Evolutionary conservation across 2,113 vertebrate genomes (phyloP).

Genomic region (Vidua chalybeata): DNA sequence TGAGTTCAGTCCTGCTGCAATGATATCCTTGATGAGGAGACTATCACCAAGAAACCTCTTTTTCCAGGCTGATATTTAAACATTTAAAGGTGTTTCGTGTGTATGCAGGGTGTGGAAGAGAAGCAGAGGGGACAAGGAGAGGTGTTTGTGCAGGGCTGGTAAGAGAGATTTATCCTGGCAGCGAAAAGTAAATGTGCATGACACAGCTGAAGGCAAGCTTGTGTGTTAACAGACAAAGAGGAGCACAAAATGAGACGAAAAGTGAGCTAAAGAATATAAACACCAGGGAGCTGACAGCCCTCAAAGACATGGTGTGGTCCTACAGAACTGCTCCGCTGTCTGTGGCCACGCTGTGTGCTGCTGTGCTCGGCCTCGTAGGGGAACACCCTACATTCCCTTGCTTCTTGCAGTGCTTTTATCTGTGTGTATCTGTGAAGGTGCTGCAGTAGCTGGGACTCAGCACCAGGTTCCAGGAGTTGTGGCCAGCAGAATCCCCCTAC

Average conservation of each 20-base stretch:
- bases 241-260: neutral
- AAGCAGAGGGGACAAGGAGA: neutral
- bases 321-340: neutral
- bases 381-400: neutral
- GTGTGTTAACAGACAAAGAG: neutral
- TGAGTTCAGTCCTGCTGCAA: neutral
- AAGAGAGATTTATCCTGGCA: neutral
- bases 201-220: neutral
- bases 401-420: neutral
- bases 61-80: neutral
- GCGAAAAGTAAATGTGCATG: neutral
- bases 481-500: neutral
- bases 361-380: fast-evolving
- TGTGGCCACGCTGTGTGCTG: neutral
- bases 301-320: neutral
- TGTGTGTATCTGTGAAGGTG: neutral
- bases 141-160: neutral
- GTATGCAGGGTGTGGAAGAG: neutral
- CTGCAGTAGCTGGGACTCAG: neutral
- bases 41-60: neutral
- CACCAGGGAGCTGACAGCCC: neutral
- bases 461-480: neutral
- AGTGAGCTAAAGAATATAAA: neutral
- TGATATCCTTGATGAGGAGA: neutral
- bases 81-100: neutral